Base-by-base conservation (phyloP, 2,113 vertebrate genomes). In the Onychorhynchus coronatus region DNA sequence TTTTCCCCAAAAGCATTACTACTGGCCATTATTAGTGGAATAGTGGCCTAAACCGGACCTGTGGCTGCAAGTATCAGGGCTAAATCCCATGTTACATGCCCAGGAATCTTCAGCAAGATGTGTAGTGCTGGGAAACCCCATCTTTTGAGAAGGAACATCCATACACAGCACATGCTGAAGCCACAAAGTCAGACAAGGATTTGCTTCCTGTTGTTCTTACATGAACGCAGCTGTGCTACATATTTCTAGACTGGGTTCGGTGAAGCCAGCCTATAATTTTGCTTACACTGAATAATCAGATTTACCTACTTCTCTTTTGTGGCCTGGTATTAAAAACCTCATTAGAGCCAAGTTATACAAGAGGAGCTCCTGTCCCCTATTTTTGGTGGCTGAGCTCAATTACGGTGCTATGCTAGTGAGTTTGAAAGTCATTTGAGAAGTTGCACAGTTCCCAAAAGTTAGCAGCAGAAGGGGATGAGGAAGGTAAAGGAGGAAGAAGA, bases 401-500 rank as follows among this genome's bases (percentile, higher is more conserved):
- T 84, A 61, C 0, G 0, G 42, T 19, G 50, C 56, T 72, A 8
- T 44, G 39, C n/a, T 28, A 56, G 14, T 25, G 13, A 85, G 67
- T 86, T 9, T 90, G 31, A 85, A 86, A 91, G 67, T 39, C 17
- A 70, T 73, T 46, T 70, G 67, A 91, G 55, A 96, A 96, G 61
- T n/a, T 84, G 24, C 30, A 76, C 4, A 44, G 47, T 66, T 91
- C 56, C 59, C 62, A 44, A 37, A 72, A 77, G 70, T 73, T 47
- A 75, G 52, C 1, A 61, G 24, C 46, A 84, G 35, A 72, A 89
- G 17, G 27, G 5, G 19, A 88, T 86, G 55, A 77, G 59, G 79
- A 95, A 88, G 79, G 85, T 33, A 70, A 73, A 93, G 66, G 27
- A 88, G 85, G 79, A 95, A 90, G 74, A 81, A 87, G 30, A 75